A percentile compares a stretch with the other conserved stretches of the same genome.
These are phyloP conservation scores for Forficula auricularia DNA, from an alignment of 1,140 invertebrate genomes.

Conservation along the genomic window DNA sequence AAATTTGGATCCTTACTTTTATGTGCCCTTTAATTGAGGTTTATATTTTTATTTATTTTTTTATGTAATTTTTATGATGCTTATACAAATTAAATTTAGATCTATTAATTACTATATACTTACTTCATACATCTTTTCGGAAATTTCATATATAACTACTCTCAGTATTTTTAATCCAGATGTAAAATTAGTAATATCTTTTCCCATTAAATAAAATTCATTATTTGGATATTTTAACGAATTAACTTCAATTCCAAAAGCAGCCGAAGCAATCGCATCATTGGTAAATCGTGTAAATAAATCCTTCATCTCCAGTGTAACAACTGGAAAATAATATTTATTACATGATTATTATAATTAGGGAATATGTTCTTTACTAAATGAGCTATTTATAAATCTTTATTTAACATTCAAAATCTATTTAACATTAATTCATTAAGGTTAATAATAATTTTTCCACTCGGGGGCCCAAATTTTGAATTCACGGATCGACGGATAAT, in stretches of 20 bases:
- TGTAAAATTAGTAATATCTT: conserved; percentile 11
- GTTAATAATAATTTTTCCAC: too few species aligned
- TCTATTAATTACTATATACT: conserved; percentile 12
- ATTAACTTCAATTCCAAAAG: conserved; percentile 31
- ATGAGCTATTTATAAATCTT: too few species aligned
- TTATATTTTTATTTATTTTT: too few species aligned
- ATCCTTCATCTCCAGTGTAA: conserved; percentile 27
- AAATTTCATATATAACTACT: neutral
- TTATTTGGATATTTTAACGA: conserved; percentile 20
- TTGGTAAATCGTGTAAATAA: conserved; percentile 26
- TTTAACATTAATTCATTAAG: too few species aligned
- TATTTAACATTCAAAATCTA: too few species aligned
- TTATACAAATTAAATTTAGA: conserved; percentile 26
- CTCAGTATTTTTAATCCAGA: neutral
- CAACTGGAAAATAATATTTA: neutral
- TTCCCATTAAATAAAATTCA: conserved; percentile 16
- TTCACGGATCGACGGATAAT: too few species aligned
- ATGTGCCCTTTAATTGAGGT: too few species aligned
- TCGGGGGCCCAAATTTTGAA: too few species aligned
- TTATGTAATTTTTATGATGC: too few species aligned
- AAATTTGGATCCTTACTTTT: too few species aligned
- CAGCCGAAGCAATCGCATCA: conserved; percentile 31
- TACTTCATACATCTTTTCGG: too few species aligned
- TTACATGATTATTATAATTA: neutral
- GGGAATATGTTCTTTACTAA: too few species aligned